These are phyloP conservation scores for Trachelus tabidus DNA, from an alignment of 2,888 invertebrate species.

Conservation along the genomic window DNA sequence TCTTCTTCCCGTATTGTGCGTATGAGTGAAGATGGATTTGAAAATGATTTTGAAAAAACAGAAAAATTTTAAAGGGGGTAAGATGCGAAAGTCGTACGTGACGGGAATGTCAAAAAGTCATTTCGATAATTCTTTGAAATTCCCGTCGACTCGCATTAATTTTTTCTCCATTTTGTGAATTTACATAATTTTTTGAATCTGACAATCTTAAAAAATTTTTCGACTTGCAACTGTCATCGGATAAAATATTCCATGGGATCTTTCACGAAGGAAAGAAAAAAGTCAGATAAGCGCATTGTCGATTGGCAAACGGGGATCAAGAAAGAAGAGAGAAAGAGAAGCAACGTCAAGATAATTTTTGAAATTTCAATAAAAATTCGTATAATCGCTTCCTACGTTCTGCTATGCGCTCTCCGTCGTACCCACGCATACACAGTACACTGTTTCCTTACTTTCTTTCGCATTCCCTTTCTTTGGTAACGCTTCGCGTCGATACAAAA, in stretches of 20 bases:
- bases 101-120: background rate
- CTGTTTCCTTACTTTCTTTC: background rate
- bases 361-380: background rate
- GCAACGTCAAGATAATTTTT: background rate
- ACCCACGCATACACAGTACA: background rate
- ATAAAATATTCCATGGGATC: background rate
- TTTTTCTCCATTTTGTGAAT: background rate
- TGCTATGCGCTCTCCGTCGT: background rate
- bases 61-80: background rate
- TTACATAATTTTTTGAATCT: background rate
- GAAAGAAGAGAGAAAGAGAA: background rate
- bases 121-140: background rate
- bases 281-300: background rate
- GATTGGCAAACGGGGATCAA: background rate
- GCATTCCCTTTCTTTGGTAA: conserved; percentile 25
- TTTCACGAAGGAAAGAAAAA: background rate
- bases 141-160: background rate
- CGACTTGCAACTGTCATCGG: background rate
- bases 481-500: conserved; percentile 13
- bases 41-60: background rate
- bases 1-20: background rate
- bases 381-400: background rate
- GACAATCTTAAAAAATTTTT: background rate
- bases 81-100: too few relatives aligned
- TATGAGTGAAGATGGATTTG: background rate